Evolutionary conservation across 1,140 invertebrate genomes (phyloP).

Genomic region (Lethocerus indicus): DNA sequence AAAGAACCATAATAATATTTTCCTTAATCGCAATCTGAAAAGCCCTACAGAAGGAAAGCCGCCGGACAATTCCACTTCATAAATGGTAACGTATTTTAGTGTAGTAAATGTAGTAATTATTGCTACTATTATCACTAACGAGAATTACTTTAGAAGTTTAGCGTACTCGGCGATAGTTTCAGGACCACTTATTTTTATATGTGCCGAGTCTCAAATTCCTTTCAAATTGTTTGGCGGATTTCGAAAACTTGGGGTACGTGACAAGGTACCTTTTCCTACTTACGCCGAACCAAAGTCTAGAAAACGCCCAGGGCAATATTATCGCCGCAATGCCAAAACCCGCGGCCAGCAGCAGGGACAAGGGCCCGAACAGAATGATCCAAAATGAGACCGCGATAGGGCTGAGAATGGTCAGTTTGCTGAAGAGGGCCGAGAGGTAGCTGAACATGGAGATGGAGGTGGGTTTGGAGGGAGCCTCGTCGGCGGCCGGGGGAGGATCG

Average conservation of each 20-base stretch:
- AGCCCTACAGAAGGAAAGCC: too few relatives aligned
- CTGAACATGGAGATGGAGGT: slow-evolving; percentile 11
- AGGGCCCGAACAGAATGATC: slow-evolving; percentile 21
- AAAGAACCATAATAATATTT: too few relatives aligned
- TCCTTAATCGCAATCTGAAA: too few relatives aligned
- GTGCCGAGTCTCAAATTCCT: slow-evolving; percentile 5
- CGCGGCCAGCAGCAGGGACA: slow-evolving; percentile 20
- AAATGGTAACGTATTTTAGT: too few relatives aligned
- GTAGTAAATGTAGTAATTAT: too few relatives aligned
- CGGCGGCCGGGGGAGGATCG: neutral
- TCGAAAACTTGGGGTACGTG: slow-evolving; percentile 3
- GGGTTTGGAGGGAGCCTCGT: slow-evolving; percentile 1
- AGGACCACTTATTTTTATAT: neutral
- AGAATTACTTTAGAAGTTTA: too few relatives aligned
- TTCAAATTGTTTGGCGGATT: slow-evolving; percentile 11
- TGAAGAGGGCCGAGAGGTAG: slow-evolving; percentile 14
- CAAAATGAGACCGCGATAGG: slow-evolving; percentile 20
- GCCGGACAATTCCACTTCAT: too few relatives aligned
- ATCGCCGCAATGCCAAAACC: slow-evolving; percentile 19
- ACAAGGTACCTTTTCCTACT: neutral
- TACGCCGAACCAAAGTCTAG: slow-evolving; percentile 18
- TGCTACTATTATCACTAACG: too few relatives aligned
- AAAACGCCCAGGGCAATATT: slow-evolving; percentile 20
- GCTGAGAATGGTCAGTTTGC: slow-evolving; percentile 18
- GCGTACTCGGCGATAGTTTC: too few relatives aligned